These are phyloP conservation scores for Molothrus aeneus DNA, from an alignment of 2,797 vertebrate genomes.

Conservation along the genomic window DNA sequence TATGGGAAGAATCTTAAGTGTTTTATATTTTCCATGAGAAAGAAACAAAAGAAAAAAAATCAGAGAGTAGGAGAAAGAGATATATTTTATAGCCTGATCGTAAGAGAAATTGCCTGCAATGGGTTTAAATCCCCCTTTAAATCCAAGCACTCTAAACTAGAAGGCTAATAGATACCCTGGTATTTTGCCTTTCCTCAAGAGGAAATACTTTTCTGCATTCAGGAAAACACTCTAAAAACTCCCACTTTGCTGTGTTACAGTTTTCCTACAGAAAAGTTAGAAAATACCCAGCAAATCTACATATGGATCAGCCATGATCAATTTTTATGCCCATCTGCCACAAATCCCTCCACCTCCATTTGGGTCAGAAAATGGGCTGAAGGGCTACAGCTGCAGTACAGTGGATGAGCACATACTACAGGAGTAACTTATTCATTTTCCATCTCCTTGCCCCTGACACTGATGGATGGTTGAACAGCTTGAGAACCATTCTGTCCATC, in stretches of 20 bases:
- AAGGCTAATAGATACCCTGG: not conserved
- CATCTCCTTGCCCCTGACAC: not conserved
- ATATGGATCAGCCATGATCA: not conserved
- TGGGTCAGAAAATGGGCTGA: not conserved
- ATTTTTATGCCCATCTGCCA: not conserved
- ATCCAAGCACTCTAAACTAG: not conserved
- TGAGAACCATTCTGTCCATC: not conserved
- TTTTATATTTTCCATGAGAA: not conserved
- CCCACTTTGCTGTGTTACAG: not conserved
- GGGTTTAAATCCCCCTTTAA: not conserved
- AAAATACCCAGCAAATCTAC: not conserved
- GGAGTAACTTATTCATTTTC: not conserved
- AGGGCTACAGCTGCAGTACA: not conserved
- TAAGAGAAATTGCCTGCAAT: not conserved
- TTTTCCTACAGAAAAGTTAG: not conserved
- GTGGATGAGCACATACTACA: not conserved
- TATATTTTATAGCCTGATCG: not conserved
- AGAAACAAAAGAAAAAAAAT: not conserved
- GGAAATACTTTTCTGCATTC: not conserved
- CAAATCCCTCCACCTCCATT: not conserved
- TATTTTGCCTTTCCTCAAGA: not conserved
- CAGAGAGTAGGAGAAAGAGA: not conserved
- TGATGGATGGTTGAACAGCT: not conserved
- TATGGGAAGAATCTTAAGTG: not conserved
- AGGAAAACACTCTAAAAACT: not conserved